Base-by-base conservation (phyloP, 2,888 invertebrate genomes). In the Caenorhabditis plicata region DNA sequence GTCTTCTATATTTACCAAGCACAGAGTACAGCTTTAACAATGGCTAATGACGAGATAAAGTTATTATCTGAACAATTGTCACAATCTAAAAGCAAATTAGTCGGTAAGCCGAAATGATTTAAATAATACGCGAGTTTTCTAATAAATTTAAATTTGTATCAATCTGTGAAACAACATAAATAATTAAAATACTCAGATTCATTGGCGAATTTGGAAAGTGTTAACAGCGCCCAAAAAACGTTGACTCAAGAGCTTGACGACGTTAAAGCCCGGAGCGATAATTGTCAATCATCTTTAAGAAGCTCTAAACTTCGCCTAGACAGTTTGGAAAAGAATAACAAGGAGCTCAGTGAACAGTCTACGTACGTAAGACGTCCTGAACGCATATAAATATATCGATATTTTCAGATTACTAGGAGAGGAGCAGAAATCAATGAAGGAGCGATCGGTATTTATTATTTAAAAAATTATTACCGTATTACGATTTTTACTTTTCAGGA, bases 1-100 rank as follows among this genome's bases (percentile, higher is more conserved):
- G 40, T 53, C 9, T 56, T 63, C 36, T 63, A 56, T 39, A 42
- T 63, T 9, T 63, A 56, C 26, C 62, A 63, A 40, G 56, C 62
- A 3, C 62, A 63, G 35, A 42, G 47, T 23, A 53, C 56, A 11
- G 27, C 44, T 27, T 27, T 63, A 25, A 11, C 40, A 0, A 48
- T 51, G 27, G 46, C 53, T 11, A 55, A 32, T 27, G 62, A 63
- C 40, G 55, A 62, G 32, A 45, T 51, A 15, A n/a, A 45, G 38
- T 39, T 48, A n/a, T 19, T 62, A 15, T 41, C 44, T 4, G n/a
- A 41, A 9, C 49, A 63, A 22, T 43, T 63, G 22, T 45, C 47
- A 25, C 17, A 44, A 31, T 50, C 62, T 1, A 63, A 63, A 33
- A 45, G 29, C 15, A 63, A 63, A 45, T 32, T 63, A 13, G 56